Conservation (phyloP, 1,140 invertebrate genomes). For the Diprion similis region DNA sequence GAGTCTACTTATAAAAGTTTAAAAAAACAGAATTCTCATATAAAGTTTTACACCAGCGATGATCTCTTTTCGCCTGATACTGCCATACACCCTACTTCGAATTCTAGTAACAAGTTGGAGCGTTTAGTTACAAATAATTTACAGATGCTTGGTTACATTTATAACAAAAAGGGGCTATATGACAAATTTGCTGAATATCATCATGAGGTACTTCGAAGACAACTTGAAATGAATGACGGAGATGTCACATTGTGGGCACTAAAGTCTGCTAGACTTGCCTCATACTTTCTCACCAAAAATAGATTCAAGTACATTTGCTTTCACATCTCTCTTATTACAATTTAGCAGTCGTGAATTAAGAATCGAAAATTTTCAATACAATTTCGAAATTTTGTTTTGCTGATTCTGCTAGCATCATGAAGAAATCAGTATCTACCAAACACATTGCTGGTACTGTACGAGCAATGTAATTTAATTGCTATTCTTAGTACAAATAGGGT, state of each 20-base stretch:
- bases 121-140: constrained; percentile 60
- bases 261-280: constrained; percentile 68
- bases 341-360: no score
- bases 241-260: constrained; percentile 70
- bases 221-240: constrained; percentile 66
- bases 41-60: constrained; percentile 31
- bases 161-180: constrained; percentile 57
- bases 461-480: no score
- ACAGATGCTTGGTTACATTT: constrained; percentile 60
- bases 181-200: constrained; percentile 66
- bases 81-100: constrained; percentile 23
- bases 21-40: constrained; percentile 17
- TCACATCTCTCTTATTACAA: no score
- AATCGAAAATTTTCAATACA: background rate
- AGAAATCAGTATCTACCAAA: no score
- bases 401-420: background rate
- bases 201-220: constrained; percentile 67
- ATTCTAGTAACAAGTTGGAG: constrained; percentile 51
- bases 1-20: constrained; percentile 27
- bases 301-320: constrained; percentile 41
- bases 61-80: constrained; percentile 29
- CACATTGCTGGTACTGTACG: no score
- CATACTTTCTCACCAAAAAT: constrained; percentile 59
- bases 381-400: background rate
- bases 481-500: no score